Evolutionary conservation across 2,888 invertebrate genomes (phyloP).

Genomic region (Macrophya alboannulata): DNA sequence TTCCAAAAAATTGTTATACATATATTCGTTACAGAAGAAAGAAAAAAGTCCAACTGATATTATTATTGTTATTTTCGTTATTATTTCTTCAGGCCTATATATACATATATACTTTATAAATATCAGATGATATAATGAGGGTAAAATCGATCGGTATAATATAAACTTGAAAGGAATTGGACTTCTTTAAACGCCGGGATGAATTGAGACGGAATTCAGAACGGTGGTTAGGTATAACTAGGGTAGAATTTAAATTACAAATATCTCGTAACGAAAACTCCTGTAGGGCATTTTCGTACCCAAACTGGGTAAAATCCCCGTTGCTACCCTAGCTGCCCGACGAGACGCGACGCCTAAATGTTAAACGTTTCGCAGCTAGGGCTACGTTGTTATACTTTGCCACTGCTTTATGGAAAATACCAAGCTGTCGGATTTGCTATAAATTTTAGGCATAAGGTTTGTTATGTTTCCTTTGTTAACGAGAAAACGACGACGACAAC

Average conservation of each 20-base stretch:
- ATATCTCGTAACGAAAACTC: constrained; percentile 21
- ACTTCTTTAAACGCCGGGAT: neutral
- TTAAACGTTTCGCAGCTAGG: constrained; percentile 26
- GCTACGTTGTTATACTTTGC: constrained; percentile 31
- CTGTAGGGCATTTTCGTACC: neutral
- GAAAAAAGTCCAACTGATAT: neutral
- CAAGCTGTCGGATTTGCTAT: constrained; percentile 42
- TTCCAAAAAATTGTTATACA: no score
- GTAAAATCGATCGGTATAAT: neutral
- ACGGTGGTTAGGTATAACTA: neutral
- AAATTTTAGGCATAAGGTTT: constrained; percentile 19
- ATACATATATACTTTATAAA: neutral
- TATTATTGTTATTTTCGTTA: neutral
- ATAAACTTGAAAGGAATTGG: neutral
- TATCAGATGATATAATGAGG: neutral
- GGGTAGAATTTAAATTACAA: constrained; percentile 48
- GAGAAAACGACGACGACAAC: neutral
- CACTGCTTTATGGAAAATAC: constrained; percentile 48
- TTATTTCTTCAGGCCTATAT: neutral
- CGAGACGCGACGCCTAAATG: neutral
- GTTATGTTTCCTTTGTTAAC: constrained; percentile 1
- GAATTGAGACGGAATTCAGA: neutral
- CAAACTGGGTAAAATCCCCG: neutral
- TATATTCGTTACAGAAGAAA: neutral
- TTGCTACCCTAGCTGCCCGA: neutral